These are phyloP conservation scores for Phoronis australis DNA, from an alignment of 2,888 invertebrate genomes.

Conservation along the genomic window DNA sequence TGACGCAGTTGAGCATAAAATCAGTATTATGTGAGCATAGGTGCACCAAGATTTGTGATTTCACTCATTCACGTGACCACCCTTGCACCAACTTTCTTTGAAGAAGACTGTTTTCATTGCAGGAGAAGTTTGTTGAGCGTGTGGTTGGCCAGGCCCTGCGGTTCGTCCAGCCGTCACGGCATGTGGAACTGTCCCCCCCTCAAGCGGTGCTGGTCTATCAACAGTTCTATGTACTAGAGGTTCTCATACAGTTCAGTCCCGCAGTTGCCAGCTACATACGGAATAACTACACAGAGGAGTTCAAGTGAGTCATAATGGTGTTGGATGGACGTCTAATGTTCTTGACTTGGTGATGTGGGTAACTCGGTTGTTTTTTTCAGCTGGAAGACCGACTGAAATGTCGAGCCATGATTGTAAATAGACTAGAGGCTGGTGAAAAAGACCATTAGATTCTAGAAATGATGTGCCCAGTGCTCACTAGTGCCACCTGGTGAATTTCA, in stretches of 20 bases:
- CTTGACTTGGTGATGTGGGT: no score
- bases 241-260: slow-evolving; percentile 36
- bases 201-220: slow-evolving; percentile 40
- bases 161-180: slow-evolving; percentile 27
- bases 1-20: not conserved
- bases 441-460: no score
- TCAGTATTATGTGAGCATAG: not conserved
- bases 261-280: slow-evolving; percentile 26
- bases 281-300: slow-evolving; percentile 43
- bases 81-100: not conserved
- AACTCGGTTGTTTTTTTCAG: no score
- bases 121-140: slow-evolving; percentile 43
- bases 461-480: no score
- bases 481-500: no score
- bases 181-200: slow-evolving; percentile 29
- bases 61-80: not conserved
- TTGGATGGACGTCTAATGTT: no score
- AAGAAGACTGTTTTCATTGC: slow-evolving; percentile 9
- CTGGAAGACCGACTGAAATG: no score
- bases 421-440: no score
- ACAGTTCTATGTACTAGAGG: slow-evolving; percentile 38
- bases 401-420: no score
- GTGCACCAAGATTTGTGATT: not conserved
- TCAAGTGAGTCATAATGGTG: slow-evolving; percentile 33
- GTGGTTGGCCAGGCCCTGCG: slow-evolving; percentile 33